These are phyloP conservation scores for Temnothorax ravouxi DNA, from an alignment of 2,888 invertebrate genomes.

Conservation along the genomic window DNA sequence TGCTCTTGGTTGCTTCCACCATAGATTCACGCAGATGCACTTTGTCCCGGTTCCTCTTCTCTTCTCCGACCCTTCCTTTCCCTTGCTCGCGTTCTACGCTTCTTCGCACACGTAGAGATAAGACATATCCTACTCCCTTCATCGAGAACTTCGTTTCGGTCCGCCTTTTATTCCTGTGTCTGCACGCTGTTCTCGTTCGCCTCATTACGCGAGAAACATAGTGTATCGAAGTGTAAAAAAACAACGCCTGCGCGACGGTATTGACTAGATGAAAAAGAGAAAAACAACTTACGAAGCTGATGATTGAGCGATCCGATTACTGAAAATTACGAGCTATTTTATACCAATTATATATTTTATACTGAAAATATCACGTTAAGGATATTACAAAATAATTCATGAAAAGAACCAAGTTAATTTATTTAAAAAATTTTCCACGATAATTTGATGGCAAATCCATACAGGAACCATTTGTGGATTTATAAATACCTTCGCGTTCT, in stretches of 20 bases:
- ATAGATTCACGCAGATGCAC: constrained; percentile 22
- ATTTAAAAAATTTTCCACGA: background rate
- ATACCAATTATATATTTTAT: background rate
- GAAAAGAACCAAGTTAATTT: background rate
- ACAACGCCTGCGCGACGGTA: background rate
- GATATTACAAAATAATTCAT: background rate
- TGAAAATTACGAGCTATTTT: background rate
- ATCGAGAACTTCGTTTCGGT: constrained; percentile 32
- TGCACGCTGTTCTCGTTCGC: background rate
- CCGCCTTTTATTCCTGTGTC: constrained; percentile 5
- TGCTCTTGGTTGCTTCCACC: constrained; percentile 3
- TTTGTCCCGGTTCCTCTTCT: constrained; percentile 14
- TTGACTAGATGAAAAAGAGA: background rate
- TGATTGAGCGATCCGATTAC: constrained; percentile 1
- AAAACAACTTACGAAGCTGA: background rate
- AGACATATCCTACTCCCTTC: constrained; percentile 16
- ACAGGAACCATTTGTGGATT: background rate
- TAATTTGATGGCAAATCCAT: background rate
- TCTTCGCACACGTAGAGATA: constrained; percentile 18
- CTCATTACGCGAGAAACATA: constrained; percentile 7
- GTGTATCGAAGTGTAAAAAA: constrained; percentile 33
- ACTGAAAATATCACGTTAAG: background rate
- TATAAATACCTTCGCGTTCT: background rate
- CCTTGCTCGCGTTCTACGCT: background rate
- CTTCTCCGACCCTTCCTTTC: background rate